Evolutionary conservation across 2,113 vertebrate species (phyloP).

Genomic region (Phylloscopus whistleri): DNA sequence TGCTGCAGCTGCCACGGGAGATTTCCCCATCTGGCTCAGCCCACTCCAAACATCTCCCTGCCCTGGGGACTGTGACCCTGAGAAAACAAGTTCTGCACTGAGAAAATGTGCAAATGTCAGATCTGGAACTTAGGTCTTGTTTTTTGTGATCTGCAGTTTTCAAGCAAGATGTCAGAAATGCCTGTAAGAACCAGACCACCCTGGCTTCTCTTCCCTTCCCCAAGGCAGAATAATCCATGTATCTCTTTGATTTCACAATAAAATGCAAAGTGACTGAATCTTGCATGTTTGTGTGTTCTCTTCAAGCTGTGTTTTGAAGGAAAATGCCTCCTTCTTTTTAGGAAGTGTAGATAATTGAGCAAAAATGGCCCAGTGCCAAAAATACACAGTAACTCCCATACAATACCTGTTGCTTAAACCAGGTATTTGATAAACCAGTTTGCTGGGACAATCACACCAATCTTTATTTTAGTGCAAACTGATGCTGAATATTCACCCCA

Average conservation of each 20-base stretch:
- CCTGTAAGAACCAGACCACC: background rate
- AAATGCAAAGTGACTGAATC: background rate
- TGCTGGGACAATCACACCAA: background rate
- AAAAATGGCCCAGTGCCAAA: background rate
- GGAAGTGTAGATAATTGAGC: background rate
- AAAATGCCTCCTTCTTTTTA: background rate
- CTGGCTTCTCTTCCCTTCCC: background rate
- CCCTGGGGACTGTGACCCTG: background rate
- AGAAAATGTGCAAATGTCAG: background rate
- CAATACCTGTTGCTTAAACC: background rate
- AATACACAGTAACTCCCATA: background rate
- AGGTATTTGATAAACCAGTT: background rate
- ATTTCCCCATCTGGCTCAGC: background rate
- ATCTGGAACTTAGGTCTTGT: background rate
- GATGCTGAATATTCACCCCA: background rate
- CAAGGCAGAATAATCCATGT: background rate
- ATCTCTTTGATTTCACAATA: background rate
- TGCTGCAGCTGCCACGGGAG: background rate
- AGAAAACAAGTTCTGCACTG: background rate
- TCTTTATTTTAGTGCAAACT: background rate
- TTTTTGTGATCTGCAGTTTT: background rate
- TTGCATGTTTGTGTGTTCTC: background rate
- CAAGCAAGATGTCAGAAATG: background rate
- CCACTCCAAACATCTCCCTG: background rate
- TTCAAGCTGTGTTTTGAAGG: background rate